A percentile compares a stretch with the other conserved stretches of the same genome.
Conservation (phyloP, 2,888 invertebrate species). For the Nudaria mundana region DNA sequence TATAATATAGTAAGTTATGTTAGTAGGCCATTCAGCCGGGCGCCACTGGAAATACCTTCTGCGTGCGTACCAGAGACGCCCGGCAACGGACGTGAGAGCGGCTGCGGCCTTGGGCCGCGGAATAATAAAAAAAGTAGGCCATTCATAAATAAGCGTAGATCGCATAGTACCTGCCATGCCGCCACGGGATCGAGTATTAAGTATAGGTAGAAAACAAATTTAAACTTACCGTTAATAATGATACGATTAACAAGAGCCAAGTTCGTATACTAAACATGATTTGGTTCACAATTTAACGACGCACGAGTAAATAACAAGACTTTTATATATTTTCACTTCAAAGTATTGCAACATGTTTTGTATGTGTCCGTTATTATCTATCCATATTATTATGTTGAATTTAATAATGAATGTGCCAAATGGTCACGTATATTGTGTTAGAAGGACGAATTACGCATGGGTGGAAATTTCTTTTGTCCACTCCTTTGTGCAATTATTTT, state of each 20-base stretch:
- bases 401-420: slow-evolving; percentile 17
- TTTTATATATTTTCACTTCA: slow-evolving; percentile 8
- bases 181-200: not conserved
- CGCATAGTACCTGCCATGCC: not conserved
- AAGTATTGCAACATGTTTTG: slow-evolving; percentile 28
- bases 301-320: slow-evolving; percentile 3
- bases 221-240: slow-evolving; percentile 39
- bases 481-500: too few species aligned
- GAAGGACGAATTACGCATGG: not conserved
- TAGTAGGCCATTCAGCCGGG: too few species aligned
- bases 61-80: not conserved
- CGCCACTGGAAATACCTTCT: too few species aligned
- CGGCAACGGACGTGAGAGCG: not conserved
- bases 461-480: too few species aligned
- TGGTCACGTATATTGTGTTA: slow-evolving; percentile 36
- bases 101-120: too few species aligned
- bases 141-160: not conserved
- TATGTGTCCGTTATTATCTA: slow-evolving; percentile 26
- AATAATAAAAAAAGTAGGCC: not conserved
- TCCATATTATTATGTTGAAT: slow-evolving; percentile 13
- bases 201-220: not conserved
- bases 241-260: slow-evolving; percentile 26
- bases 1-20: too few species aligned
- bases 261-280: slow-evolving; percentile 18
- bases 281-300: slow-evolving; percentile 4